A percentile compares a stretch with the other conserved stretches of the same genome.
Conservation (phyloP, 2,113 vertebrate genomes). For the Acanthochromis polyacanthus region DNA sequence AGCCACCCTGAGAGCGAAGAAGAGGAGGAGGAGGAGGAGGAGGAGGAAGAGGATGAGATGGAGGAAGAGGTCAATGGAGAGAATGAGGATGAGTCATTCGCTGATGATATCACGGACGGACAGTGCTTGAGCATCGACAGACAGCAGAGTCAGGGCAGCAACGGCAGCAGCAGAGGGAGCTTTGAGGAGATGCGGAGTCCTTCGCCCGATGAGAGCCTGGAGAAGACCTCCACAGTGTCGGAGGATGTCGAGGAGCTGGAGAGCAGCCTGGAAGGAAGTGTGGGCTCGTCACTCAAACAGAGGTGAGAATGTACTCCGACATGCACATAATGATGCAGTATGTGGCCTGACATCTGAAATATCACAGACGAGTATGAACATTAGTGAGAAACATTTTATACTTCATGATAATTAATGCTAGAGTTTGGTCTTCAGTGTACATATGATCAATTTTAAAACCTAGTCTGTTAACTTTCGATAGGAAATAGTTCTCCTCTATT, state of each 20-base stretch:
- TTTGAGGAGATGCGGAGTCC: constrained; percentile 70
- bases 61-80: constrained; percentile 53
- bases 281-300: constrained; percentile 75
- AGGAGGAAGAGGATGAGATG: neutral
- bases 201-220: constrained; percentile 70
- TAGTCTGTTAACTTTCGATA: too few relatives aligned
- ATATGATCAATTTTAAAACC: too few relatives aligned
- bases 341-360: too few relatives aligned
- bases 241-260: constrained; percentile 83
- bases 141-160: constrained; percentile 37
- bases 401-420: too few relatives aligned
- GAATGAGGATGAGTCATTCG: constrained; percentile 59
- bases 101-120: constrained; percentile 59
- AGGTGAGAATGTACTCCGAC: constrained; percentile 68
- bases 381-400: too few relatives aligned
- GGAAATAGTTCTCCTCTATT: too few relatives aligned
- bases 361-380: too few relatives aligned
- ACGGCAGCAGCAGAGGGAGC: constrained; percentile 61
- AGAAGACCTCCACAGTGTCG: constrained; percentile 70
- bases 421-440: too few relatives aligned
- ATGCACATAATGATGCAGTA: too few relatives aligned
- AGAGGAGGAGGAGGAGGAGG: constrained; percentile 28
- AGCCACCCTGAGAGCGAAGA: constrained; percentile 70
- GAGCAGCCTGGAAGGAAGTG: constrained; percentile 80
- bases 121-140: constrained; percentile 31